Evolutionary conservation across 2,797 vertebrate genomes (phyloP).

Genomic region (Chloroceryle amazona): DNA sequence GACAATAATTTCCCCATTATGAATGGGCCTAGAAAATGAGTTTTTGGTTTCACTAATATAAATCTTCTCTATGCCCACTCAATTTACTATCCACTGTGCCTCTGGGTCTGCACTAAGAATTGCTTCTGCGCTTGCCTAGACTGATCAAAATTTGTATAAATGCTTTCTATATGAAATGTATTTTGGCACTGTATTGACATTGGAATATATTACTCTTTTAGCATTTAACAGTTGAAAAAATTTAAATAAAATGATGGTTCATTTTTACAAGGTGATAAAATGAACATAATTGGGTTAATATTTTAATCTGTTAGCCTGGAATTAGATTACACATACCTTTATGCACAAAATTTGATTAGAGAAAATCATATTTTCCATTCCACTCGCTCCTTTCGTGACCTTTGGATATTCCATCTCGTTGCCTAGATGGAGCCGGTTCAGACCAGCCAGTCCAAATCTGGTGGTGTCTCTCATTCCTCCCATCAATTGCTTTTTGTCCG

Average conservation of each 20-base stretch:
- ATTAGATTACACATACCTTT: constrained; percentile 64
- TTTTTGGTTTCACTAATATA: constrained; percentile 73
- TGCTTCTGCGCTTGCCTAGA: constrained; percentile 70
- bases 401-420: neutral
- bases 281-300: constrained; percentile 74
- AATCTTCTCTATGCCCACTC: constrained; percentile 63
- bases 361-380: constrained; percentile 61
- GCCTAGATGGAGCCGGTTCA: constrained; percentile 8
- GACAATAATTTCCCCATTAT: constrained; percentile 74
- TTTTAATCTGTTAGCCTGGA: constrained; percentile 72
- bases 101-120: constrained; percentile 68
- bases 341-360: constrained; percentile 45
- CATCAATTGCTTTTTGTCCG: neutral
- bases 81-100: constrained; percentile 71
- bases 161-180: constrained; percentile 74
- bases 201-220: constrained; percentile 73
- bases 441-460: neutral
- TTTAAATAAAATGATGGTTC: constrained; percentile 75
- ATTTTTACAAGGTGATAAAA: constrained; percentile 77
- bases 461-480: neutral
- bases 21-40: constrained; percentile 71
- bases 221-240: constrained; percentile 75
- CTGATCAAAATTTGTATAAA: constrained; percentile 75
- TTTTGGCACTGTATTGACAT: constrained; percentile 75
- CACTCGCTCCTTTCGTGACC: neutral